Evolutionary conservation across 37 sponge, comb jelly and placozoan genomes (phyloP).

Genomic region (Theonella swinhoei): DNA sequence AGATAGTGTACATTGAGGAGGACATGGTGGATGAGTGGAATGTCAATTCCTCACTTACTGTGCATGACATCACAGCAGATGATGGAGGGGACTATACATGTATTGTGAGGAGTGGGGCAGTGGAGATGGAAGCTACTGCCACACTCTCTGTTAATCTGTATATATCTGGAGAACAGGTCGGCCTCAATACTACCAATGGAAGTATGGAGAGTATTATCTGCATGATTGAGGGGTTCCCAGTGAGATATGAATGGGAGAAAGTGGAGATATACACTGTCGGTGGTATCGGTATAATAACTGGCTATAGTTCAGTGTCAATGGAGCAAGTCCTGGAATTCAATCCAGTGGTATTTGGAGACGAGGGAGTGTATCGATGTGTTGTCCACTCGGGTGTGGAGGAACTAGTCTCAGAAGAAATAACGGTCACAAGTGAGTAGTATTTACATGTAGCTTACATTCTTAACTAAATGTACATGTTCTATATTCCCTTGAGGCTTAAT

Average conservation of each 20-base stretch:
- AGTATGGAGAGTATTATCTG: background rate
- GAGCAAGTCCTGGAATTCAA: background rate
- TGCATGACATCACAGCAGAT: background rate
- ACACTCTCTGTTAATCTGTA: background rate
- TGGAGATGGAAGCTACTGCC: background rate
- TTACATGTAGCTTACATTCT: background rate
- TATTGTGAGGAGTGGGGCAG: slow-evolving; percentile 42
- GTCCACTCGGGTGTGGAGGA: background rate
- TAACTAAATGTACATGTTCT: background rate
- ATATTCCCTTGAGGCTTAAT: background rate
- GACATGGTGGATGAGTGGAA: background rate
- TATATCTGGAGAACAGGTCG: background rate
- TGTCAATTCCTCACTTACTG: background rate
- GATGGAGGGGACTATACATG: slow-evolving; percentile 58
- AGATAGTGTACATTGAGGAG: background rate
- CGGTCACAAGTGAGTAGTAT: background rate
- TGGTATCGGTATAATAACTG: too few relatives aligned
- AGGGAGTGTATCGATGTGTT: slow-evolving; percentile 7
- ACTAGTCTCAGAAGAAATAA: background rate
- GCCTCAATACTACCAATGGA: background rate
- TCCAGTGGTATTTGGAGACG: background rate
- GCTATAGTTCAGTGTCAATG: background rate
- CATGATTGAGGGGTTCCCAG: slow-evolving; percentile 22
- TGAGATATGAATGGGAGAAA: background rate
- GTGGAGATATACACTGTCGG: background rate